These are phyloP conservation scores for Drosophila neocordata DNA, from an alignment of 1,140 invertebrate species.

Conservation along the genomic window DNA sequence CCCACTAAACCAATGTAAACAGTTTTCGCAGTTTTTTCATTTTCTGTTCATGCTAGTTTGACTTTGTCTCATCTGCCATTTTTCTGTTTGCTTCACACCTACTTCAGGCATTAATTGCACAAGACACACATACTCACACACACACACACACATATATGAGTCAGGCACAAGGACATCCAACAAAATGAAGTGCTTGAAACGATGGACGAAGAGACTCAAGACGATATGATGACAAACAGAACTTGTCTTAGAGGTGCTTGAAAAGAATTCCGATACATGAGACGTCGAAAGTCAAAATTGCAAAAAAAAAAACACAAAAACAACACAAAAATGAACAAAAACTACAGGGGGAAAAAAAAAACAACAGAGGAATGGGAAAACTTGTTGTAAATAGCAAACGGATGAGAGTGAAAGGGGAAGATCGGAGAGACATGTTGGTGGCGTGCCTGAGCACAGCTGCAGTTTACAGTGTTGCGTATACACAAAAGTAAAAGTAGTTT, in stretches of 20 bases:
- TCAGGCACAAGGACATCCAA: conserved; percentile 47
- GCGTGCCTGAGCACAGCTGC: conserved; percentile 17
- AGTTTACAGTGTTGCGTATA: conserved; percentile 62
- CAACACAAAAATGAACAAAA: conserved; percentile 5
- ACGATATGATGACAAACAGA: conserved; percentile 29
- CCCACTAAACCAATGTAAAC: neutral
- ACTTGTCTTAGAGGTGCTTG: conserved; percentile 48
- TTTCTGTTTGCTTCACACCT: conserved; percentile 11
- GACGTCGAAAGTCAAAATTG: conserved; percentile 17
- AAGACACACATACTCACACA: conserved; percentile 13
- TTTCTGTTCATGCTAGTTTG: neutral
- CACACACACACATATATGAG: no score
- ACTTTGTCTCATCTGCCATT: conserved; percentile 13
- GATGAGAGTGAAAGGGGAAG: neutral
- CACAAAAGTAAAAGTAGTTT: conserved; percentile 77
- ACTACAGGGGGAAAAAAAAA: neutral
- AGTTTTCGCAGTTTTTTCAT: neutral
- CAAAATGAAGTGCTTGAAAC: conserved; percentile 38
- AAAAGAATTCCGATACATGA: conserved; percentile 47
- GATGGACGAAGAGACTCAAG: conserved; percentile 23
- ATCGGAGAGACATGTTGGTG: neutral
- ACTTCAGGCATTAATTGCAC: conserved; percentile 28
- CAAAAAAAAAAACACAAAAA: neutral
- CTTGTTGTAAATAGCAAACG: conserved; percentile 23
- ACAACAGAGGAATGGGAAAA: neutral